Conservation (phyloP, 2,113 vertebrate genomes). For the Engraulis encrasicolus region DNA sequence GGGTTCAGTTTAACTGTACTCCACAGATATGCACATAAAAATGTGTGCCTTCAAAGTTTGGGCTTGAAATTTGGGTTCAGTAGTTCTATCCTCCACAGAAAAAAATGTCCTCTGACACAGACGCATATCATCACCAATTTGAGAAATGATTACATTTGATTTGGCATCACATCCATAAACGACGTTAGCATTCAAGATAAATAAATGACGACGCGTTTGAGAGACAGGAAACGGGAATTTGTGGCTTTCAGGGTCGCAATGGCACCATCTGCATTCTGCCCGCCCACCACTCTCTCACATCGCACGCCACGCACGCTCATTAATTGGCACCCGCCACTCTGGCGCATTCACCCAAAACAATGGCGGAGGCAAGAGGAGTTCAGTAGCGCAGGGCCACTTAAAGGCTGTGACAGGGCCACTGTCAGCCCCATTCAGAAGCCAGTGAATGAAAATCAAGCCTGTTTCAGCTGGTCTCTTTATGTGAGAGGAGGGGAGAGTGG, state of each 20-base stretch:
- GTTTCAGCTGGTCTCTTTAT: constrained; percentile 70
- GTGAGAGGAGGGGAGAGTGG: constrained; percentile 63
- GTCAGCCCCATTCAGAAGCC: constrained; percentile 60
- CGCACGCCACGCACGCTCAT: too few relatives aligned
- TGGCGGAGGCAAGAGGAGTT: constrained; percentile 45
- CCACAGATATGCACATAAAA: too few relatives aligned
- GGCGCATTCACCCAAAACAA: constrained; percentile 37
- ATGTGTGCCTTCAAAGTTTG: background rate
- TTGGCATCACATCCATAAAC: background rate
- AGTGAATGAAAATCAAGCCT: constrained; percentile 73
- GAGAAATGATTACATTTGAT: background rate
- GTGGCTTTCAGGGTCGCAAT: background rate
- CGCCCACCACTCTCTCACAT: constrained; percentile 17
- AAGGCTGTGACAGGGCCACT: constrained; percentile 66
- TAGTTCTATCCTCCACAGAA: background rate
- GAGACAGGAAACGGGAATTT: constrained; percentile 10
- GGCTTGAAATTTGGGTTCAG: background rate
- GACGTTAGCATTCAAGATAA: background rate
- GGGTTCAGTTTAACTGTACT: too few relatives aligned
- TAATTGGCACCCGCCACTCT: constrained; percentile 26
- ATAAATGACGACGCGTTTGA: background rate
- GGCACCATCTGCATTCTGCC: constrained; percentile 30
- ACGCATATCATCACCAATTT: background rate
- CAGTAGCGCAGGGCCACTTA: constrained; percentile 65
- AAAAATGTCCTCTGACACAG: background rate